Evolutionary conservation across 64 coral and sea anemone species (phyloP), one percentile per base, ranked within the genome.

Genomic region (Orbicella faveolata): DNA sequence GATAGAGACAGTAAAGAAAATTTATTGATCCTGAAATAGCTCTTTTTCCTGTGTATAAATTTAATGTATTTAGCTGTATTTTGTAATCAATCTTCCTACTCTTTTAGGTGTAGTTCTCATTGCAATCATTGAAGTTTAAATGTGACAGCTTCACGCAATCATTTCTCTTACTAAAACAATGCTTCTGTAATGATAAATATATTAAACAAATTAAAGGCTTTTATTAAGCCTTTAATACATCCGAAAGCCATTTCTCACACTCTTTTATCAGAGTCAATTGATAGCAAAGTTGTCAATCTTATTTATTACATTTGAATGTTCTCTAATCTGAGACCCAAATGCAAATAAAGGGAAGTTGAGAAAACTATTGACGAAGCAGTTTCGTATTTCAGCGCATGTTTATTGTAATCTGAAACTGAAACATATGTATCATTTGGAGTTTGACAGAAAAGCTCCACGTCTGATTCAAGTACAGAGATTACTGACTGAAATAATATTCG

Each of bases 181-280:
- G 20, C 1, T 12, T 54, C 52, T 59, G 48, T 79, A 59, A 79
- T 34, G 51, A 79, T 57, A 79, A 54, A 59, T 79, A 54, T 79
- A 79, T 79, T n/a, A 55, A 51, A 51, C 35, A 52, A 78, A 78
- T 23, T 44, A 51, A 51, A 16, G 36, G 75, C 15, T 78, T 78
- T 52, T 78, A 78, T 78, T 78, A 78, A 78, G 41, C 41, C 75
- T 20, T 78, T 78, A 78, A 78, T 78, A 21, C 39, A 21, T 23
- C 37, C 10, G 51, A 79, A 30, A 79, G 23, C 77, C 52, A 59
- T 79, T 79, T 79, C 52, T 59, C 23, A 48, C 25, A 57, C 20
- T 53, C 77, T 30, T 30, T 79, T 79, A 57, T 79, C 23, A 13
- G 21, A 9, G 33, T 23, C 9, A 61, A 79, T 79, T 57, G 77